Conservation (phyloP, 2,888 invertebrate genomes). For the Cetonia aurata region DNA sequence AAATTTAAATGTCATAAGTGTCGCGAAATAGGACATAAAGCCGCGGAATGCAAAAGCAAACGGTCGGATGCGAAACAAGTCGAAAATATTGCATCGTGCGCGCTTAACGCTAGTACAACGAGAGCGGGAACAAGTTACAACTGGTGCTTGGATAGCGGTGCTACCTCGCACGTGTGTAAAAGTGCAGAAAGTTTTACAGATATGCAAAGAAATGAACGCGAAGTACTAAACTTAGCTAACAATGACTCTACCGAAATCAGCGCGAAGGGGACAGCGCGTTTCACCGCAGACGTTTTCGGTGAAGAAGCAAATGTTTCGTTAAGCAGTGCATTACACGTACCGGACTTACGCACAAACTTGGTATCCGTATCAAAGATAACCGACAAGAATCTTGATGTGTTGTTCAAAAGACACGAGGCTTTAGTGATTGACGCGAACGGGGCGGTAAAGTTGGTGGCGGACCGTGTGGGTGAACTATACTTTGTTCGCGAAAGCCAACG, state of each 20-base stretch:
- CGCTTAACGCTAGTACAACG: neutral
- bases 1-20: conserved; percentile 40
- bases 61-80: neutral
- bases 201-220: neutral
- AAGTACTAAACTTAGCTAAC: conserved; percentile 26
- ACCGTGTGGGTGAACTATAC: neutral
- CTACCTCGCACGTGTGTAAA: conserved; percentile 31
- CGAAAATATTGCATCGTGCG: conserved; percentile 1
- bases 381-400: neutral
- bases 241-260: neutral
- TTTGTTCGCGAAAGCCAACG: neutral
- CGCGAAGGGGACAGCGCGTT: conserved; percentile 23
- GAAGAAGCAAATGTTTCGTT: too few species aligned
- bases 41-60: conserved; percentile 28
- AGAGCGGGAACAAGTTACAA: neutral
- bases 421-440: neutral
- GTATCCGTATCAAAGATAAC: conserved; percentile 2
- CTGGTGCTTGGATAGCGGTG: conserved; percentile 33
- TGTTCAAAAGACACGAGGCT: neutral
- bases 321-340: neutral
- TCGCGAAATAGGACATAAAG: conserved; percentile 35
- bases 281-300: conserved; percentile 5
- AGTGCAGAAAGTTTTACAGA: conserved; percentile 2
- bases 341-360: neutral
- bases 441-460: neutral